Percentiles rank a stretch among this genome's conserved stretches.
These are phyloP conservation scores for Sciurus vulgaris DNA, from an alignment of 2,797 vertebrate species.

Conservation along the genomic window DNA sequence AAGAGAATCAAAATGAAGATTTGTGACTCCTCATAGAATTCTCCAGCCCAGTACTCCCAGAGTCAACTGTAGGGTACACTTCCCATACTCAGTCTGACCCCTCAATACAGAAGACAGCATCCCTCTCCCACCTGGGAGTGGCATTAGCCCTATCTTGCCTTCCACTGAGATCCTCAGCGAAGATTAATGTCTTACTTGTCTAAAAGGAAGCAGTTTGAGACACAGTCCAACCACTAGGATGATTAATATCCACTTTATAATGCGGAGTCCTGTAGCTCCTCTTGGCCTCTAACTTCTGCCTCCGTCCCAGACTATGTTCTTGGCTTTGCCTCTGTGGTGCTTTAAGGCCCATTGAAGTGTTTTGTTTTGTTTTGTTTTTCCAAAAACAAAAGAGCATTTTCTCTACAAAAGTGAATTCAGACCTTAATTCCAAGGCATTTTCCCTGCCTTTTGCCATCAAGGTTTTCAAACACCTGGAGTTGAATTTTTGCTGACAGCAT, in stretches of 20 bases:
- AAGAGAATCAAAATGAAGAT: not conserved
- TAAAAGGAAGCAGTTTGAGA: not conserved
- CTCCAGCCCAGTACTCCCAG: not conserved
- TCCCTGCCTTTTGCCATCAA: not conserved
- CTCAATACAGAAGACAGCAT: not conserved
- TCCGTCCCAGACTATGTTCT: not conserved
- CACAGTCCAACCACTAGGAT: not conserved
- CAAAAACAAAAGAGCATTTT: not conserved
- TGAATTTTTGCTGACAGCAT: not conserved
- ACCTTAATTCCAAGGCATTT: not conserved
- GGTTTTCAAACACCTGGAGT: not conserved
- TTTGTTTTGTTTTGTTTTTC: not conserved
- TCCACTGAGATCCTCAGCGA: not conserved
- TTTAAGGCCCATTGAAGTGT: not conserved
- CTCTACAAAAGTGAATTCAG: constrained; percentile 9
- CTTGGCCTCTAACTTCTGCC: not conserved
- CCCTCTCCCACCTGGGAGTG: not conserved
- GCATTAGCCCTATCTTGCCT: not conserved
- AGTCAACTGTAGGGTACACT: not conserved
- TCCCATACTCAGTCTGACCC: not conserved
- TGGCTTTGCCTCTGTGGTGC: not conserved
- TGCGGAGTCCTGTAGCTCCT: not conserved
- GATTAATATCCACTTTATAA: not conserved
- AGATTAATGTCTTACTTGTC: not conserved
- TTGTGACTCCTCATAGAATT: not conserved